Percentiles rank a stretch among this genome's conserved stretches.
Conservation (phyloP, 2,113 vertebrate genomes). For the Ailurus styani region DNA sequence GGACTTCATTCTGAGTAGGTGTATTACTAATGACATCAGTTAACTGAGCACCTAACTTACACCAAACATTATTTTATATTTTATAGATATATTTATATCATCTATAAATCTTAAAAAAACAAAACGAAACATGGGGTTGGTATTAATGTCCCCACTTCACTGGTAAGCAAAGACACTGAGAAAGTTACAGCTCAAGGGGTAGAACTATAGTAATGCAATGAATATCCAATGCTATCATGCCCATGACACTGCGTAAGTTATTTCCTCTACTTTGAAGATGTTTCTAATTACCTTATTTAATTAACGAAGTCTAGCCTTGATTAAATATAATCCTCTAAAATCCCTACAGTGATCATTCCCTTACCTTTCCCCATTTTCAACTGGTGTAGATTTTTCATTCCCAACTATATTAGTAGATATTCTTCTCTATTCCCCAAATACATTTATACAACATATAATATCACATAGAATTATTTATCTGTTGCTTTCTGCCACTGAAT, state of each 20-base stretch:
- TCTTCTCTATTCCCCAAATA: neutral
- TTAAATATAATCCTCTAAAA: neutral
- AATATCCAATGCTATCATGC: neutral
- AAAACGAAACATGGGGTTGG: neutral
- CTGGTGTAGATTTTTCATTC: neutral
- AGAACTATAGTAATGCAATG: neutral
- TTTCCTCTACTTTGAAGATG: neutral
- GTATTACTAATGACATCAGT: neutral
- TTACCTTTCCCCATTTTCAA: neutral
- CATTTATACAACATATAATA: neutral
- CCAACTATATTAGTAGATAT: neutral
- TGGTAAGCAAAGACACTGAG: neutral
- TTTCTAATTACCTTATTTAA: neutral
- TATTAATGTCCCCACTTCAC: neutral
- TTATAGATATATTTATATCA: neutral
- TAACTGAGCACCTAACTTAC: neutral
- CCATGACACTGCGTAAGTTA: neutral
- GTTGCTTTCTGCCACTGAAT: neutral
- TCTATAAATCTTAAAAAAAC: neutral
- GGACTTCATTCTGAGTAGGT: neutral
- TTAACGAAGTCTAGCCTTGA: neutral
- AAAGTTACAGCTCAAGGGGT: neutral
- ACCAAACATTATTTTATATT: neutral
- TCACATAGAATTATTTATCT: neutral
- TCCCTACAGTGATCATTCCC: neutral